Evolutionary conservation across 2,797 vertebrate genomes (phyloP).

Genomic region (Glyptemys insculpta): DNA sequence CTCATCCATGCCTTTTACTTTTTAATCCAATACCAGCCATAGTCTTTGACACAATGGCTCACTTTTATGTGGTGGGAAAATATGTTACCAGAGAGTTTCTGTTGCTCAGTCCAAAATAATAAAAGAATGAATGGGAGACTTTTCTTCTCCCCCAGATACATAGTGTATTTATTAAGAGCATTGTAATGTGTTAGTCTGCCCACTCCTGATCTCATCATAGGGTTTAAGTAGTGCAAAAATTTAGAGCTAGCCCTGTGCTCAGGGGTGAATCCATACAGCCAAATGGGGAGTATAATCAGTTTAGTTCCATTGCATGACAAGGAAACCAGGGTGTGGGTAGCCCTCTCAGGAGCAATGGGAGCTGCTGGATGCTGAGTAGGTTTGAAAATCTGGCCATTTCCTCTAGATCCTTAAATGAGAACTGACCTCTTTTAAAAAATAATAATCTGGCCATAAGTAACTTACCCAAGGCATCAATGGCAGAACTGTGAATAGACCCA

Average conservation of each 20-base stretch:
- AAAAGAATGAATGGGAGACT: constrained; percentile 25
- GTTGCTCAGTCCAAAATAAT: constrained; percentile 6
- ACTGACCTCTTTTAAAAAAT: not conserved
- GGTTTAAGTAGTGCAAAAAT: not conserved
- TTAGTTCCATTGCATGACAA: not conserved
- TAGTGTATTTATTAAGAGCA: constrained; percentile 29
- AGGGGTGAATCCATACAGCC: not conserved
- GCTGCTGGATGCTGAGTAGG: not conserved
- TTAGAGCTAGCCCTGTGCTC: not conserved
- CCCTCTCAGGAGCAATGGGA: not conserved
- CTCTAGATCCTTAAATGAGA: not conserved
- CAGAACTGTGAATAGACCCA: not conserved
- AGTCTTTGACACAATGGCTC: not conserved
- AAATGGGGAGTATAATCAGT: not conserved
- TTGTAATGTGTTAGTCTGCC: not conserved
- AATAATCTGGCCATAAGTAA: not conserved
- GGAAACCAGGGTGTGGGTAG: not conserved
- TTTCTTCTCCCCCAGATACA: constrained; percentile 13
- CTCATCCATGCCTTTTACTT: not conserved
- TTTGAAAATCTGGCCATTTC: not conserved
- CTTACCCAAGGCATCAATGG: not conserved
- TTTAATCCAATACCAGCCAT: constrained; percentile 4
- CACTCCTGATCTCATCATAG: constrained; percentile 7
- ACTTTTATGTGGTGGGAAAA: constrained; percentile 13
- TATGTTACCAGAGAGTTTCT: constrained; percentile 33